phyloP scores from a whole-genome alignment of 2,888 invertebrate species.

The Listrodromus nycthemerus region DNA sequence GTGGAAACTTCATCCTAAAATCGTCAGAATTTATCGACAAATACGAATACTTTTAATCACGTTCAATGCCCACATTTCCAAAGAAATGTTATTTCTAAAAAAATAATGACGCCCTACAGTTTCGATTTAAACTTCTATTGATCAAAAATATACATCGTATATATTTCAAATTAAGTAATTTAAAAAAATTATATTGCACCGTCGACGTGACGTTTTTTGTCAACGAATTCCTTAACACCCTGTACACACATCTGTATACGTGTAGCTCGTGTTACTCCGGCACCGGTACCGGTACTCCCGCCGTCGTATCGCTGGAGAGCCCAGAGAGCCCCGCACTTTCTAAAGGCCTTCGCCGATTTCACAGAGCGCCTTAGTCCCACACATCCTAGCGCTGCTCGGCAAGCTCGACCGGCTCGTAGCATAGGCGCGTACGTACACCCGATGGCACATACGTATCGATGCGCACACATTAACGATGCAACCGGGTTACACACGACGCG shows the following conservation, averaged over 20 bases:
- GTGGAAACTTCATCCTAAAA: background rate
- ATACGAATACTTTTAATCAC: no score
- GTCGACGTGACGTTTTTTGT: background rate
- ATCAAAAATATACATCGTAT: no score
- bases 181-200: background rate
- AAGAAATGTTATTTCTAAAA: no score
- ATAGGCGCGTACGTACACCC: slow-evolving; percentile 1
- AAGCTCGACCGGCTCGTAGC: background rate
- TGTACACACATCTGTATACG: slow-evolving; percentile 34
- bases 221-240: background rate
- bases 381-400: slow-evolving; percentile 21
- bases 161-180: no score
- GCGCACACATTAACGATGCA: slow-evolving; percentile 17
- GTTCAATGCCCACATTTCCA: no score
- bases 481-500: slow-evolving; percentile 35
- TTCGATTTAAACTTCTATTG: no score
- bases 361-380: slow-evolving; percentile 56
- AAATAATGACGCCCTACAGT: no score
- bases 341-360: slow-evolving; percentile 81
- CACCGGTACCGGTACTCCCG: slow-evolving; percentile 68
- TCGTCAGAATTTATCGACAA: no score
- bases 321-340: slow-evolving; percentile 78
- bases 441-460: background rate
- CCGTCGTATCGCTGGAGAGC: slow-evolving; percentile 65
- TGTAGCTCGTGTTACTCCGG: slow-evolving; percentile 30